A percentile compares a stretch with the other conserved stretches of the same genome.
phyloP scores from a whole-genome alignment of 2,888 invertebrate species.

The Thyatira batis region DNA sequence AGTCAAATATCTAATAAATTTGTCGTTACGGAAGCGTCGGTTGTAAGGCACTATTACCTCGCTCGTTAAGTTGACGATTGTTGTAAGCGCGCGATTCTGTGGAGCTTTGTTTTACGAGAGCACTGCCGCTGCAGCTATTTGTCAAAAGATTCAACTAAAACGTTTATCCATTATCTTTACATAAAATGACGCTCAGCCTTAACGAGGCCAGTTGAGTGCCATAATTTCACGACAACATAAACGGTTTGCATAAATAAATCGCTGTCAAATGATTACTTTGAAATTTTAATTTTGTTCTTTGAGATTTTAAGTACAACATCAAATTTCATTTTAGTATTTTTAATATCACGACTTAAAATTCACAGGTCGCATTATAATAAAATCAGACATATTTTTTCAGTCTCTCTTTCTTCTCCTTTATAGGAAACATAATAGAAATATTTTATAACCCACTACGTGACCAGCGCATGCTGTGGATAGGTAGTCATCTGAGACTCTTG shows the following conservation, averaged over 20 bases:
- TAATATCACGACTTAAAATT: no score
- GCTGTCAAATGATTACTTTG: neutral
- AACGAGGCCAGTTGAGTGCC: slow-evolving; percentile 12
- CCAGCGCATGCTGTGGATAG: neutral
- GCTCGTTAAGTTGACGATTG: slow-evolving; percentile 69
- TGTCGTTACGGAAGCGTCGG: slow-evolving; percentile 14
- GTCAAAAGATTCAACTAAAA: slow-evolving; percentile 66
- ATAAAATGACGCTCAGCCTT: slow-evolving; percentile 31
- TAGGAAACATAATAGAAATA: neutral
- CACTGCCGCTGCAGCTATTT: slow-evolving; percentile 51
- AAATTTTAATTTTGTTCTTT: no score
- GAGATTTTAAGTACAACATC: no score
- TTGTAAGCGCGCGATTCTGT: slow-evolving; percentile 53
- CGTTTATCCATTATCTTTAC: slow-evolving; percentile 55
- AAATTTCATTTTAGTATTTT: no score
- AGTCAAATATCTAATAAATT: slow-evolving; percentile 40
- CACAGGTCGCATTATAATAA: no score
- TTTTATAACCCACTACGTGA: neutral
- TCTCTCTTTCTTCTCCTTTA: no score
- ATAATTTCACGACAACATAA: slow-evolving; percentile 11
- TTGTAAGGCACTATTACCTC: slow-evolving; percentile 30
- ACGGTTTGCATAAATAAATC: neutral
- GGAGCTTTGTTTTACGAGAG: slow-evolving; percentile 62
- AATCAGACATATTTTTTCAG: no score
- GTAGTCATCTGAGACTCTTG: neutral